Base-by-base conservation (phyloP, 1,140 invertebrate genomes). In the Notospermus geniculatus region DNA sequence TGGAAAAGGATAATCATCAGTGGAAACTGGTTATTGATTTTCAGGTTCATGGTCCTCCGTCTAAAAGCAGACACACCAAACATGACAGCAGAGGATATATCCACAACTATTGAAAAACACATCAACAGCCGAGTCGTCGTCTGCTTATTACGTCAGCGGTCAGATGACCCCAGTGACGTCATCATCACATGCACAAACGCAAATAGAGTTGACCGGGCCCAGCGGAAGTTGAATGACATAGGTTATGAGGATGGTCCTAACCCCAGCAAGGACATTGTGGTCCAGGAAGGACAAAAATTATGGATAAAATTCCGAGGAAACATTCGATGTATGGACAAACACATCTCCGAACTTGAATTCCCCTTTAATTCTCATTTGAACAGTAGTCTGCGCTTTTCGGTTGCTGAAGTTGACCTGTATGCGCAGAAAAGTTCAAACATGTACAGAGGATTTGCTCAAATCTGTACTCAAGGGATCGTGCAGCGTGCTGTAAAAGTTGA, bases 391-490 rank as follows among this genome's bases (percentile, higher is more conserved):
- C 43, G 66, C 5, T 67, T 73, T 11, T 43, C 19, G 36, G 69
- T 74, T 11, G 52, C 45, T 15, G 72, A 74, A 58, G 60, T 71
- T 15, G 73, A 76, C 52, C 63, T 62, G 54, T 76, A 71, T 62
- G 73, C 75, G 5, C 75, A 76, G 55, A 75, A 73, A 46, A 65
- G 70, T 39, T 68, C 75, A 36, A 55, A 67, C 59, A 67, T 63
- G 43, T 76, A 73, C 59, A 39, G 73, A 28, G 75, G 75, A 32
- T 76, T 76, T 54, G 65, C 61, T 45, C 73, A 76, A 57, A 30
- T 76, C 11, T 72, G 56, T 52, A 68, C 70, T 7, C 60, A 61
- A 19, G 63, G 59, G 17, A 22, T 60, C 2, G 61, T 68, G 13
- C 62, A 62, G 13, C 60, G 30, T 36, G 45, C 54, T 11, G 27